phyloP scores from a whole-genome alignment of 2,888 invertebrate species.

The Linnaemya vulpina region DNA sequence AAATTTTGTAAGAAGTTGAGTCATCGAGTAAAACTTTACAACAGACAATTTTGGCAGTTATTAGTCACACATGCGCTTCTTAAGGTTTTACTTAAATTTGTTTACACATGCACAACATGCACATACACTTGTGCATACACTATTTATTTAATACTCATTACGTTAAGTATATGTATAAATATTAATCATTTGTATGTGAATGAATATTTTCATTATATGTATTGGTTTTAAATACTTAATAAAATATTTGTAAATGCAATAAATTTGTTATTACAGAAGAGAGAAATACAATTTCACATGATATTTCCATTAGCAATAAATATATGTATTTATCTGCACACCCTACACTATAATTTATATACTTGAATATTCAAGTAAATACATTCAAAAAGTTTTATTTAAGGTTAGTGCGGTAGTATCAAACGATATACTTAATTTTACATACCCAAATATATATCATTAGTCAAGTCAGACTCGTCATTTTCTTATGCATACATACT shows the following conservation, averaged over 20 bases:
- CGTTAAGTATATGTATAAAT: slow-evolving; percentile 25
- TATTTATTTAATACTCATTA: slow-evolving; percentile 2
- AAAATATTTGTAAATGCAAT: slow-evolving; percentile 47
- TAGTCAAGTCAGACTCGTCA: slow-evolving; percentile 34
- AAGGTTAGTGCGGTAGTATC: background rate
- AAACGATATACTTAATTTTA: slow-evolving; percentile 20
- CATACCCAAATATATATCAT: slow-evolving; percentile 30
- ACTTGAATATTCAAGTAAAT: background rate
- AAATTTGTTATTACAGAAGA: slow-evolving; percentile 25
- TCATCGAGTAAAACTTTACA: slow-evolving; percentile 44
- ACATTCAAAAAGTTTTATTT: background rate
- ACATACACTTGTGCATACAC: slow-evolving; percentile 3
- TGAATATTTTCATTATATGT: slow-evolving; percentile 38
- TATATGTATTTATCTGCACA: slow-evolving; percentile 1
- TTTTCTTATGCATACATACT: slow-evolving; percentile 31
- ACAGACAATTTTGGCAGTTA: slow-evolving; percentile 62
- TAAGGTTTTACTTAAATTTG: slow-evolving; percentile 46
- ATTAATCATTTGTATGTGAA: slow-evolving; percentile 39
- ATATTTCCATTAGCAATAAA: slow-evolving; percentile 18
- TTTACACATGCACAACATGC: background rate
- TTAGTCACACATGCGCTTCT: slow-evolving; percentile 71
- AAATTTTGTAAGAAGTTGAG: slow-evolving; percentile 43
- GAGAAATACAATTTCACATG: slow-evolving; percentile 8
- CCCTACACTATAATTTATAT: slow-evolving; percentile 23
- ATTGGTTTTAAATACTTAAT: slow-evolving; percentile 27